Percentiles rank a stretch among this genome's conserved stretches.
phyloP scores from a whole-genome alignment of 2,888 invertebrate genomes.

The Nebria brevicollis region DNA sequence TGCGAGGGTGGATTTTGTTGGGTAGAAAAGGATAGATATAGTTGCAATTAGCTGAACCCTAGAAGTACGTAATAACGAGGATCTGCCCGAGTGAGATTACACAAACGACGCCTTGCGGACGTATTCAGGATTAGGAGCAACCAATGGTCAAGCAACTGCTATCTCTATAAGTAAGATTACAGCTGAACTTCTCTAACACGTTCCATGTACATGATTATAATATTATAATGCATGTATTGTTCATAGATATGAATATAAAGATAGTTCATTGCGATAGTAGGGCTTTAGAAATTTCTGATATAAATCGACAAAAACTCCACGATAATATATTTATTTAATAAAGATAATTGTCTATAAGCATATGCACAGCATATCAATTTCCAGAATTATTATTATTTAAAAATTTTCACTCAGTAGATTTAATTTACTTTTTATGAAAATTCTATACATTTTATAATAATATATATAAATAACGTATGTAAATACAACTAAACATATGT shows the following conservation, averaged over 20 bases:
- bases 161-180: conserved; percentile 22
- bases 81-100: conserved; percentile 17
- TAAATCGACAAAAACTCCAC: too few relatives aligned
- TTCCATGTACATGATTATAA: conserved; percentile 12
- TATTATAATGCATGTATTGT: conserved; percentile 2
- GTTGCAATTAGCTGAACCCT: conserved; percentile 16
- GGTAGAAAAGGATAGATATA: conserved; percentile 7
- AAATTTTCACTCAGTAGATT: too few relatives aligned
- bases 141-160: conserved; percentile 19
- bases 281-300: too few relatives aligned
- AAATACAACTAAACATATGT: too few relatives aligned
- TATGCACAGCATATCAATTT: too few relatives aligned
- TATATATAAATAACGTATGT: too few relatives aligned
- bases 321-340: too few relatives aligned
- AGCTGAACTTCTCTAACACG: conserved; percentile 4
- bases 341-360: too few relatives aligned
- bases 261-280: background rate
- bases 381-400: too few relatives aligned
- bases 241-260: background rate
- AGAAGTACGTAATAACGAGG: conserved; percentile 21
- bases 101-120: conserved; percentile 17
- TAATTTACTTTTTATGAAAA: too few relatives aligned
- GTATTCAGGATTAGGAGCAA: conserved; percentile 11
- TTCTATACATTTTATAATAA: too few relatives aligned
- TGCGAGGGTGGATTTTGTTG: background rate